phyloP scores from a whole-genome alignment of 2,113 vertebrate genomes.

The Bos javanicus region DNA sequence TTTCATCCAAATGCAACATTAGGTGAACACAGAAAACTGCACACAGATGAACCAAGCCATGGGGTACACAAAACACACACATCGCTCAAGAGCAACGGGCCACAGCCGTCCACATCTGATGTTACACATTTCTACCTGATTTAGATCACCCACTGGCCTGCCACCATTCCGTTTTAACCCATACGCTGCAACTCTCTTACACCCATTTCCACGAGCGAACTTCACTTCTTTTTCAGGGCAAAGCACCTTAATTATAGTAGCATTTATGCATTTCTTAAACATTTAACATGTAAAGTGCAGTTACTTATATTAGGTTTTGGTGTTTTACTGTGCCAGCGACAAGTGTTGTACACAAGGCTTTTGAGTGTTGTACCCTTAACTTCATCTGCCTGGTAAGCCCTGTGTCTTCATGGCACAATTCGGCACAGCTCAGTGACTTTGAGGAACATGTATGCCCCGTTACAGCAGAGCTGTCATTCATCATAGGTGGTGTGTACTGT shows the following conservation, averaged over 20 bases:
- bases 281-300: not conserved
- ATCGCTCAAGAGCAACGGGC: not conserved
- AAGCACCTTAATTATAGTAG: not conserved
- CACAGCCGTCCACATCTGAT: not conserved
- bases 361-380: not conserved
- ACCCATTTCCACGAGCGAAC: not conserved
- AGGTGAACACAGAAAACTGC: not conserved
- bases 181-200: not conserved
- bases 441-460: not conserved
- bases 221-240: not conserved
- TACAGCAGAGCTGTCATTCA: not conserved
- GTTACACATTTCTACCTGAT: not conserved
- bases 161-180: not conserved
- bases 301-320: not conserved
- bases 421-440: not conserved
- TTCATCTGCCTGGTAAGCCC: not conserved
- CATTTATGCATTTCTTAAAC: not conserved
- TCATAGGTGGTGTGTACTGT: not conserved
- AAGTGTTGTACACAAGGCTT: not conserved
- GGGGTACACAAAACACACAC: not conserved
- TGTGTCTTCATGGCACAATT: not conserved
- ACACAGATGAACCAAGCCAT: not conserved
- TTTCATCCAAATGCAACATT: not conserved
- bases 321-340: not conserved
- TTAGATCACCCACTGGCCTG: not conserved